Base-by-base conservation (phyloP, 2,113 vertebrate species). In the Stomatorhinus ivindoensis region DNA sequence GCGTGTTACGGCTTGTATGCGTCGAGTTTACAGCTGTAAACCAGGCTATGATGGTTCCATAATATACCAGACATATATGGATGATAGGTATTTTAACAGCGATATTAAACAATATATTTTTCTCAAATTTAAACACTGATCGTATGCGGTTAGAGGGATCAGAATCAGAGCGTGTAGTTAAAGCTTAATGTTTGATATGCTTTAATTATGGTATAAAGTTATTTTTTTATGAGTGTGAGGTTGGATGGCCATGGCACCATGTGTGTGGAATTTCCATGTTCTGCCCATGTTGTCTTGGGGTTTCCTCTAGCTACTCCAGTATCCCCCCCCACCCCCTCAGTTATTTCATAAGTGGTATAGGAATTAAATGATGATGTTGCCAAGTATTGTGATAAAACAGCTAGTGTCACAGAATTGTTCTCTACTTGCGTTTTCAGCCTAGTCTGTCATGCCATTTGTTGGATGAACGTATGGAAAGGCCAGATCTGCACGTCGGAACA, bases 361-460 rank as follows among this genome's bases (percentile, higher is more conserved):
- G n/a, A 69, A 31, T 58, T 21, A 48, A 76, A 51, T 1, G 87
- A 88, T 80, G 2, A 13, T 85, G 91, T 90, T 92, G 88, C 89
- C 55, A 87, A 58, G 89, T 85, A 65, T 65, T 69, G 61, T 11
- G 65, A 69, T 58, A 8, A 58, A 58, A 58, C 21, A 58, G 19
- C 55, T 58, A 8, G 21, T 58, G 2, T 58, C 55, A 24, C 21
- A n/a, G 55, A 58, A 58, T 1, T 58, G 21, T n/a, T 93, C 90
- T 93, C 91, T 91, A 90, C 90, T 90, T 91, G 48, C 9, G 1
- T 89, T 6, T 48, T 55, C 24, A 89, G 51, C 90, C 92, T 90
- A 91, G 91, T 90, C 89, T 53, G 39, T 90, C 85, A 93, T 93
- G 90, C 92, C 93, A 83, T 90, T 93, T 92, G 13, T 39, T 13